Evolutionary conservation across 2,888 invertebrate species (phyloP), one percentile per base, ranked within the genome.

Genomic region (Apamea crenata): DNA sequence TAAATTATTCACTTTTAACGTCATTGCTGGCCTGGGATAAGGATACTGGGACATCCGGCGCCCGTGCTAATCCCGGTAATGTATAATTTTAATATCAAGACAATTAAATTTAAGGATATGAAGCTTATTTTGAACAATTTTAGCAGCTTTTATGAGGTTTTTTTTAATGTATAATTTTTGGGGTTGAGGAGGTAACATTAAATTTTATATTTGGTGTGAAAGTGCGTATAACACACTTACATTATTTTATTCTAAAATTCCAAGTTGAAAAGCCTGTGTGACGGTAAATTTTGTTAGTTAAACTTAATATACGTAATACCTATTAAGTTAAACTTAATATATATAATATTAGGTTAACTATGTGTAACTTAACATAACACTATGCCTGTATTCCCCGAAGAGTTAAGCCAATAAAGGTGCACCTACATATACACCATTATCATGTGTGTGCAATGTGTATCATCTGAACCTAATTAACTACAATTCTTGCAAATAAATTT

Each of bases 1-100:
- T 82, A 81, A 83, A 88, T 89, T 84, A 82, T 88, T 82, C 79
- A 77, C 65, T 82, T 61, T 53, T 67, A 56, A 71, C 76, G 78
- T 81, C 84, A 81, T 79, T 73, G 78, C 65, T 74, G 68, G 68
- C 72, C 47, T 63, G 66, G 77, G 71, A 73, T 80, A 72, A 73
- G 66, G 74, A 61, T 79, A 36, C 29, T 47, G 80, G 61, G 67
- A 86, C 44, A 75, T 70, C 36, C 66, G 71, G 36, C 66, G 18
- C 68, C 29, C 18, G 32, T 14, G 53, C 59, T 80, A 77, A 83
- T 82, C 80, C 74, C 29, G 40, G 78, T 70, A 67, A 83, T 83
- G 25, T 83, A 87, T 77, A 74, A 83, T 89, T 83, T 73, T 66
- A 85, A 80, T 77, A 82, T 77, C 40, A 81, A 68, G 71, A 74